Percentiles rank a stretch among this genome's conserved stretches.
Conservation (phyloP, 2,113 vertebrate genomes). For the Barnardius zonarius region DNA sequence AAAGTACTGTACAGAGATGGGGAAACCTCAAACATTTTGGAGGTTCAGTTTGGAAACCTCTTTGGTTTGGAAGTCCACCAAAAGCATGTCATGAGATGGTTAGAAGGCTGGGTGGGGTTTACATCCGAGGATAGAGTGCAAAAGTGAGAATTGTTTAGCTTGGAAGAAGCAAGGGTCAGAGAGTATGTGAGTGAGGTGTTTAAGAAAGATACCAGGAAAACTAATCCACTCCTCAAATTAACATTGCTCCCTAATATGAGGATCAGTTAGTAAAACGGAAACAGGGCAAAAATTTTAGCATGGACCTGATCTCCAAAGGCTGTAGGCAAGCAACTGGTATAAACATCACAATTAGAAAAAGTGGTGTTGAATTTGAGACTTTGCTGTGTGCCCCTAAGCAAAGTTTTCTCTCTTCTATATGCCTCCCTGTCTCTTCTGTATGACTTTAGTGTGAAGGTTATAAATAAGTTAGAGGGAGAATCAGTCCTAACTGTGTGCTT, state of each 20-base stretch:
- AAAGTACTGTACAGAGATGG: constrained; percentile 58
- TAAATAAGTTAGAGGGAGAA: background rate
- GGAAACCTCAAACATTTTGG: constrained; percentile 73
- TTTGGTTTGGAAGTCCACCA: constrained; percentile 69
- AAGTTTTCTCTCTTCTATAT: background rate
- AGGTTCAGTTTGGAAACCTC: constrained; percentile 71
- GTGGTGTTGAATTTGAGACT: background rate
- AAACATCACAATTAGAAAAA: background rate
- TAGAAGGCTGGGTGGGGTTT: constrained; percentile 69
- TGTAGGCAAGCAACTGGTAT: background rate
- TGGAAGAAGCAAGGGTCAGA: constrained; percentile 31
- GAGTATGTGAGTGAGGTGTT: constrained; percentile 46
- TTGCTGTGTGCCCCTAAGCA: background rate
- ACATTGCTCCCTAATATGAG: background rate
- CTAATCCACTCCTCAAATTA: background rate
- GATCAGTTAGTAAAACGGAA: background rate
- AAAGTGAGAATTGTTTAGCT: constrained; percentile 68
- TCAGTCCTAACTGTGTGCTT: background rate
- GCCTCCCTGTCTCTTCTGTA: background rate
- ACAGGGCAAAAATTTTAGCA: background rate
- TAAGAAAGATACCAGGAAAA: constrained; percentile 28
- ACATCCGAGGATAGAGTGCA: constrained; percentile 65
- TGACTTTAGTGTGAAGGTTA: background rate
- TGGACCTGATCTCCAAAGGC: background rate
- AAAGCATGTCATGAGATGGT: constrained; percentile 67